Evolutionary conservation across 2,113 vertebrate species (phyloP).

Genomic region (Mellivora capensis): DNA sequence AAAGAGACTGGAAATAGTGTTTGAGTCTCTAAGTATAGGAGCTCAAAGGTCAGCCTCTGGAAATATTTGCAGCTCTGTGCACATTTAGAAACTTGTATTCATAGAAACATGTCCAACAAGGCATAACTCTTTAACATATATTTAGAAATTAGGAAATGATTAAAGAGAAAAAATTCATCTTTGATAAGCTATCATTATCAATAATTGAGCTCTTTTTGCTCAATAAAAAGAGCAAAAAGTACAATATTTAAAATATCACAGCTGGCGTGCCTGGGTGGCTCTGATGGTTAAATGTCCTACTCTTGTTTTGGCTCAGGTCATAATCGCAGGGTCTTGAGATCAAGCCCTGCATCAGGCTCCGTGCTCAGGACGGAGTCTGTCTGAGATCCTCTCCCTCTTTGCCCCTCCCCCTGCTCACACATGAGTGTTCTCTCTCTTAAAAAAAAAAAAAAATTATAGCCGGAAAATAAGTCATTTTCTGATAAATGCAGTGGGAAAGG

Average conservation of each 20-base stretch:
- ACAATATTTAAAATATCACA: background rate
- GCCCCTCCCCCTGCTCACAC: background rate
- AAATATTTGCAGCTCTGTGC: conserved; percentile 31
- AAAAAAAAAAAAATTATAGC: background rate
- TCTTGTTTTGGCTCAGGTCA: background rate
- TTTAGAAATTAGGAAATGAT: background rate
- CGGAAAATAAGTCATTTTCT: background rate
- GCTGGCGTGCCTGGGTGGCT: background rate
- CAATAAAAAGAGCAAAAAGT: background rate
- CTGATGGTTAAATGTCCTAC: background rate
- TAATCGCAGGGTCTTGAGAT: background rate
- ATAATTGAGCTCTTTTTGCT: no score
- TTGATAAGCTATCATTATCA: background rate
- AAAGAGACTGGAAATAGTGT: conserved; percentile 3
- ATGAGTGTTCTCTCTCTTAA: background rate
- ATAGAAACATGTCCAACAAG: conserved; percentile 36
- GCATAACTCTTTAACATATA: conserved; percentile 12
- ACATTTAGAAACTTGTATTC: conserved; percentile 40
- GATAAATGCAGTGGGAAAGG: background rate
- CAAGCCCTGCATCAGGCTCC: background rate
- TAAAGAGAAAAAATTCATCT: background rate
- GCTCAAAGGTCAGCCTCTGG: conserved; percentile 43
- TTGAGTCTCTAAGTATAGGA: conserved; percentile 26
- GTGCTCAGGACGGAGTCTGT: background rate
- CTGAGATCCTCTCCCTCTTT: background rate